Evolutionary conservation across 1,140 invertebrate genomes (phyloP), one percentile per base, ranked within the genome.

Genomic region (Chelonus insularis): DNA sequence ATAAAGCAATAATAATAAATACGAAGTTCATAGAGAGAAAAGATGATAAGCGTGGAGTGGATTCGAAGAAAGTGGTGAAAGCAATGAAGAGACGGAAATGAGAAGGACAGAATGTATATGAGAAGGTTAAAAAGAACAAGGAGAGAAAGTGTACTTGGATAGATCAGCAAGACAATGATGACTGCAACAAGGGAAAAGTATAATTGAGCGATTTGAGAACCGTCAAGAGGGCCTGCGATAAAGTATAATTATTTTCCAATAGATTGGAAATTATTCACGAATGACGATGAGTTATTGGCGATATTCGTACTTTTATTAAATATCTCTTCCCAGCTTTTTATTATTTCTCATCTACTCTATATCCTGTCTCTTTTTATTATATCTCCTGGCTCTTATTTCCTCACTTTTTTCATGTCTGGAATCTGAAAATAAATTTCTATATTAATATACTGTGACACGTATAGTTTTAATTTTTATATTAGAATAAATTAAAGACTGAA

Each of bases 221-320:
- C 65, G 66, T 56, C 57, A 52, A 39, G 60, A 60, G 50, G 60
- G 57, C 66, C 68, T 72, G 69, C 69, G 72, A 77, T 80, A 77
- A 81, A 79, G 76, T 80, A 77, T 79, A 81, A 80, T 81, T 80
- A 81, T 81, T 79, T 79, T 80, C 78, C 78, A 74, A 80, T 80
- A 79, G 73, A 79, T 75, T 80, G 76, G 75, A 80, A 80, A 81
- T 81, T 81, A 81, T 78, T 76, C 71, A 68, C 70, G 75, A 78
- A 77, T 72, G 72, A 75, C 68, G 73, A 75, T 60, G 75, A 78
- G 74, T 79, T 79, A 81, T 81, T 77, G 78, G 73, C 74, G 78
- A 81, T 81, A 81, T 80, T 79, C 76, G 78, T 81, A 81, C 78
- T 81, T 79, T 81, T 80, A 80, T 80, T 81, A 80, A 80, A 81